Evolutionary conservation across 2,113 vertebrate species (phyloP).

Genomic region (Apeltes quadracus): DNA sequence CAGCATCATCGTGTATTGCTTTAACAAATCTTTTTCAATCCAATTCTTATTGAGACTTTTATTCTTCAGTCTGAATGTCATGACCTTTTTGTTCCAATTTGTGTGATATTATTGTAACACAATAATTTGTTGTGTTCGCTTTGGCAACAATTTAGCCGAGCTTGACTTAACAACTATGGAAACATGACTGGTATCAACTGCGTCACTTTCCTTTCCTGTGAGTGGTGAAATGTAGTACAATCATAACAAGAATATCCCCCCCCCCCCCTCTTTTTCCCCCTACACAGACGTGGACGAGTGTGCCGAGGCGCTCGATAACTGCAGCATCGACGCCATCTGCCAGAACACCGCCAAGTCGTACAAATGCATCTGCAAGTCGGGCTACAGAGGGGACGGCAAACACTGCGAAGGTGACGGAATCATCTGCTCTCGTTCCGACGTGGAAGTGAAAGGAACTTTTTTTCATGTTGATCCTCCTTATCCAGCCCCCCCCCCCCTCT

Average conservation of each 20-base stretch:
- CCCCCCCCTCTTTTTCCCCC: not conserved
- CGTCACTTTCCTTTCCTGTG: not conserved
- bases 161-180: not conserved
- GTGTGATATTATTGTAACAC: constrained; percentile 6
- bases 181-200: not conserved
- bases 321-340: constrained; percentile 88
- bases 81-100: not conserved
- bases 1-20: not conserved
- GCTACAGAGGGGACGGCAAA: constrained; percentile 95
- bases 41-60: not conserved
- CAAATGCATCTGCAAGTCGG: constrained; percentile 88
- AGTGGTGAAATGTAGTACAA: not conserved
- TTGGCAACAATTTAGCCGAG: not conserved
- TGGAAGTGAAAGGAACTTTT: constrained; percentile 25
- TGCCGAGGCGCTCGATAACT: constrained; percentile 84
- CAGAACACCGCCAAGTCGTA: constrained; percentile 86
- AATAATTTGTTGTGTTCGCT: constrained; percentile 17
- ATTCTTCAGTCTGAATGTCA: not conserved
- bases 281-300: constrained; percentile 86
- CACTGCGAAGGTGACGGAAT: constrained; percentile 92
- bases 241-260: not conserved
- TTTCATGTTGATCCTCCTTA: constrained; percentile 36
- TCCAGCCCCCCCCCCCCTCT: constrained; percentile 4
- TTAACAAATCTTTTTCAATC: not conserved
- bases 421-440: constrained; percentile 18